Conservation (phyloP, 2,797 vertebrate genomes). For the Gymnoscopelus microlampas region DNA sequence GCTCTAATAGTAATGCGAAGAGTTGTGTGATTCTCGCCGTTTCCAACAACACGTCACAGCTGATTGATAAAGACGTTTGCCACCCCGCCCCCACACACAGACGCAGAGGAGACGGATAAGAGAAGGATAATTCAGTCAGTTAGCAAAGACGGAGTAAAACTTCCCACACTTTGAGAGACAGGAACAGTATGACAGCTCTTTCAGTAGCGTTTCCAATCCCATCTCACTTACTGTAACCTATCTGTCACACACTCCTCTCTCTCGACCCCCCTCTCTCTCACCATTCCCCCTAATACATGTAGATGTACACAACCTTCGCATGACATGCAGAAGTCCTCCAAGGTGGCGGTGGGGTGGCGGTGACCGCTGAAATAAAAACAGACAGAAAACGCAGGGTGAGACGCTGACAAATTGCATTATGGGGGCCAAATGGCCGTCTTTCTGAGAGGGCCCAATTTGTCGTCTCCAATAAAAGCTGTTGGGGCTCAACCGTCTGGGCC, state of each 20-base stretch:
- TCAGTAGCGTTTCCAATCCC: slow-evolving; percentile 15
- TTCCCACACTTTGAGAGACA: background rate
- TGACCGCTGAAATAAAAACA: slow-evolving; percentile 30
- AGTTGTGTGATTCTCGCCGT: slow-evolving; percentile 5
- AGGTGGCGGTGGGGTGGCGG: slow-evolving; percentile 36
- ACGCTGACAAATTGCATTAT: slow-evolving; percentile 72
- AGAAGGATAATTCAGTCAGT: too few species aligned
- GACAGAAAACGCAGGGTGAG: slow-evolving; percentile 44
- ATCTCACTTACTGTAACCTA: slow-evolving; percentile 16
- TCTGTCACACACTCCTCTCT: background rate
- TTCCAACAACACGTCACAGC: slow-evolving; percentile 48
- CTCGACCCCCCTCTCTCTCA: too few species aligned
- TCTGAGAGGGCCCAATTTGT: slow-evolving; percentile 78
- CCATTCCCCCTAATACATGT: too few species aligned
- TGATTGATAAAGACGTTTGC: slow-evolving; percentile 48
- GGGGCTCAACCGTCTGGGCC: slow-evolving; percentile 73
- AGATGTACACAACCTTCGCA: too few species aligned
- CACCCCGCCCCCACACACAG: slow-evolving; percentile 6
- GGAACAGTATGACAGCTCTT: slow-evolving; percentile 26
- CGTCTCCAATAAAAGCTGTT: slow-evolving; percentile 75
- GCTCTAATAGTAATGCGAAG: too few species aligned
- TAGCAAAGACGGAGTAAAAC: slow-evolving; percentile 25
- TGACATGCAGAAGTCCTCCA: slow-evolving; percentile 6
- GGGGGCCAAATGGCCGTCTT: slow-evolving; percentile 51
- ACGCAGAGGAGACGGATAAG: background rate